A percentile compares a stretch with the other conserved stretches of the same genome.
phyloP scores from a whole-genome alignment of 2,113 vertebrate genomes.

The Perca schrenkii region DNA sequence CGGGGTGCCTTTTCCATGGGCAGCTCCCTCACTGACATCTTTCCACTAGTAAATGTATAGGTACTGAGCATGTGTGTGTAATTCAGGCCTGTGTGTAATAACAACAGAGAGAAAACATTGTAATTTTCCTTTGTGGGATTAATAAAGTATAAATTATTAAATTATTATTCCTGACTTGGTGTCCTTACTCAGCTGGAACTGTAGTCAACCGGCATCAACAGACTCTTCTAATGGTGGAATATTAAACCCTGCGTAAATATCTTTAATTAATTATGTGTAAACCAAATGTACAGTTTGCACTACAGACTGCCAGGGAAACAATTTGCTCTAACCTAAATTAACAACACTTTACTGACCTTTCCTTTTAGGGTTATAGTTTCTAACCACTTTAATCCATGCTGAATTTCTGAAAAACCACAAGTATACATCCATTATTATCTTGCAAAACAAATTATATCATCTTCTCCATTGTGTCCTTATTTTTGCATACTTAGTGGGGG shows the following conservation, averaged over 20 bases:
- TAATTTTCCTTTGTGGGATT: too few species aligned
- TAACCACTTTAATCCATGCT: background rate
- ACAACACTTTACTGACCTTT: background rate
- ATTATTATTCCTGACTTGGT: background rate
- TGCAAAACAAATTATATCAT: background rate
- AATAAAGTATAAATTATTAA: too few species aligned
- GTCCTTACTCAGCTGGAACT: background rate
- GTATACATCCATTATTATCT: background rate
- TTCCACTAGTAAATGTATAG: too few species aligned
- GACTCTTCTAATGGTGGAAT: background rate
- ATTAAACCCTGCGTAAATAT: background rate
- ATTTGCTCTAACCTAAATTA: background rate
- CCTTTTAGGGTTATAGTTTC: background rate
- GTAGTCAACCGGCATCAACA: background rate
- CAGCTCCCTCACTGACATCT: too few species aligned
- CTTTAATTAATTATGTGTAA: background rate
- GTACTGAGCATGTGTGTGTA: too few species aligned
- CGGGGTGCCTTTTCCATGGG: too few species aligned
- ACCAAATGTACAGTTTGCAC: background rate
- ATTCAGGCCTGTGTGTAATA: too few species aligned
- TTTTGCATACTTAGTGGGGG: background rate
- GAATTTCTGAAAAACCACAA: background rate
- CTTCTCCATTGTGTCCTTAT: background rate
- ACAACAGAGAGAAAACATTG: too few species aligned
- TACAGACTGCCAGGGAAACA: background rate